A percentile compares a stretch with the other conserved stretches of the same genome.
Conservation (phyloP, 2,797 vertebrate genomes). For the Lagodon rhomboides region DNA sequence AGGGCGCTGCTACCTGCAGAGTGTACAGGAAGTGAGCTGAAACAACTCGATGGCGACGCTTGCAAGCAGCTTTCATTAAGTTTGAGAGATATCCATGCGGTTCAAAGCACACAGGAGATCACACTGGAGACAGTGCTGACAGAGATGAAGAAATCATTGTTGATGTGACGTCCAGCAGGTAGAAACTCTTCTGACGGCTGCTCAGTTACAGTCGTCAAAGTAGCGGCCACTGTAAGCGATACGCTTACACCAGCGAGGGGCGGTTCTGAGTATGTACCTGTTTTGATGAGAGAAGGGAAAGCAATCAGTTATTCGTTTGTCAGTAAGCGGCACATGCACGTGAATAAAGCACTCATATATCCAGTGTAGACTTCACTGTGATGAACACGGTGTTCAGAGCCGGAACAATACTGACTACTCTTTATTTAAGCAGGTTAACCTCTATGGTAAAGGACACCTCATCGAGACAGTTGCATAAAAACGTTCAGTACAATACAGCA, state of each 20-base stretch:
- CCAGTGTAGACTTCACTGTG: background rate
- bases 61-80: too few relatives aligned
- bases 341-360: background rate
- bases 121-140: background rate
- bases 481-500: too few relatives aligned
- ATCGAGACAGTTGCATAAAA: too few relatives aligned
- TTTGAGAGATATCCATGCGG: background rate
- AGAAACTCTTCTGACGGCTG: background rate
- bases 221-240: accelerated
- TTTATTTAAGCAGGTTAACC: too few relatives aligned
- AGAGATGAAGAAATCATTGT: background rate
- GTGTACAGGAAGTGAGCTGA: too few relatives aligned
- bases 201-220: background rate
- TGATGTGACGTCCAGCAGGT: background rate
- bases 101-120: background rate
- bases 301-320: background rate
- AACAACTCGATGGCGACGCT: too few relatives aligned
- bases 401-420: background rate
- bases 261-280: accelerated
- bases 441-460: too few relatives aligned
- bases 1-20: too few relatives aligned
- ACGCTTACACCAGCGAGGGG: accelerated
- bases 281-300: background rate
- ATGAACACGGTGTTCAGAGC: background rate
- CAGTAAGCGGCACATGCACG: background rate